Evolutionary conservation across 2,113 vertebrate genomes (phyloP).

Genomic region (Tenebrosternarchus preto): DNA sequence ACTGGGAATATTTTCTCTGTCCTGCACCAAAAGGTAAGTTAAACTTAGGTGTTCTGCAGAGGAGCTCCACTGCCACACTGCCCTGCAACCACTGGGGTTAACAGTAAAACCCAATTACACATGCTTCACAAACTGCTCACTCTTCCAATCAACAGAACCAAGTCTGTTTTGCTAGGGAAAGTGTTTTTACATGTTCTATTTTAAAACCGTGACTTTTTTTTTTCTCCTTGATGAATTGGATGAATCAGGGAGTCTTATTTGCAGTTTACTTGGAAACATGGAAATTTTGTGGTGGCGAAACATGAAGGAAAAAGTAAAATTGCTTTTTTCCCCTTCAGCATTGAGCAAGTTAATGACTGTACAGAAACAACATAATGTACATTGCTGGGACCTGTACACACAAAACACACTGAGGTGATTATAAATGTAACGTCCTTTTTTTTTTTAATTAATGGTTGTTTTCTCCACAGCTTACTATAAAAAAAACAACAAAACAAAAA

Average conservation of each 20-base stretch:
- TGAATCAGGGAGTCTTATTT: constrained; percentile 70
- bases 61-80: constrained; percentile 64
- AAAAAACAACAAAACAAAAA: neutral
- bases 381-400: neutral
- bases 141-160: constrained; percentile 78
- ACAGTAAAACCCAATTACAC: constrained; percentile 67
- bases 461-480: neutral
- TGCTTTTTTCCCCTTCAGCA: neutral
- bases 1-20: constrained; percentile 62
- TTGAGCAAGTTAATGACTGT: constrained; percentile 35
- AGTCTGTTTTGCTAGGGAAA: constrained; percentile 74
- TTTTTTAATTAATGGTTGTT: neutral
- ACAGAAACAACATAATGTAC: constrained; percentile 19
- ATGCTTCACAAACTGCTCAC: constrained; percentile 75
- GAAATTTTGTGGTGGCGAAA: constrained; percentile 62
- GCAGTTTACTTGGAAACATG: constrained; percentile 67
- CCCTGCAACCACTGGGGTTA: constrained; percentile 66
- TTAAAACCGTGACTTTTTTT: constrained; percentile 68
- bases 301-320: constrained; percentile 49
- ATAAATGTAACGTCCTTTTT: neutral
- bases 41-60: constrained; percentile 62
- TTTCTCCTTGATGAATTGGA: constrained; percentile 63
- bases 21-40: constrained; percentile 54
- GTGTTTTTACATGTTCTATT: constrained; percentile 78
- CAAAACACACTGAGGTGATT: neutral